Evolutionary conservation across 2,888 invertebrate genomes (phyloP), one percentile per base, ranked within the genome.

Genomic region (Hypomecis punctinalis): DNA sequence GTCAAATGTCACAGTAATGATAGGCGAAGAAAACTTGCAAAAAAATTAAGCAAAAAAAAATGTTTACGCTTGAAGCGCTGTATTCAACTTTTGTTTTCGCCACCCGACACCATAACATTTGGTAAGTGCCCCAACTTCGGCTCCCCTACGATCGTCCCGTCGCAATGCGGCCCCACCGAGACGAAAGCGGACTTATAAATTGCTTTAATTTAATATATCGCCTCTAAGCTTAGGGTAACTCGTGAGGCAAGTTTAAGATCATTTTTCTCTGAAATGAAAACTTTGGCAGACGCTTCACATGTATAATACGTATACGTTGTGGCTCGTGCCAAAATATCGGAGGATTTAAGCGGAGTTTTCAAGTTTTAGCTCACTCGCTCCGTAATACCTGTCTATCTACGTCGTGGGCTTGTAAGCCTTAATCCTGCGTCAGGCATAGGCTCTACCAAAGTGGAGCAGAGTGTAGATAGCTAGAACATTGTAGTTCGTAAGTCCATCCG

Each of bases 141-240:
- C 61, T 57, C 65, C 65, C 65, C 56, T 36, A 47, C 53, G 58
- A 58, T 52, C 53, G 63, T 47, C 74, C 77, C 76, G 77, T 73
- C 67, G 71, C 67, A 73, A 73, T 68, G 69, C 69, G 68, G 65
- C 61, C 57, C 55, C 65, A 37, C 60, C 10, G 79, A 75, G 78
- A 78, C 75, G 76, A 77, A 79, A 83, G 81, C 84, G 75, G 81
- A 84, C 84, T 86, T 88, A 89, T 87, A 89, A 89, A 88, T 89
- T 86, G 82, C 86, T 88, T 86, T 89, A 87, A 89, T 89, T 89
- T 88, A 89, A 89, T 87, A 88, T 69, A 72, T 72, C 68, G 69
- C 68, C 57, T 63, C 69, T 66, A 53, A 61, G 65, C 65, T 66
- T 61, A 52, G 66, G 66, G 68, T 61, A 68, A 73, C 71, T 73